These are phyloP conservation scores for Drosophila parthenogenetica DNA, from an alignment of 2,888 invertebrate genomes.

Conservation along the genomic window DNA sequence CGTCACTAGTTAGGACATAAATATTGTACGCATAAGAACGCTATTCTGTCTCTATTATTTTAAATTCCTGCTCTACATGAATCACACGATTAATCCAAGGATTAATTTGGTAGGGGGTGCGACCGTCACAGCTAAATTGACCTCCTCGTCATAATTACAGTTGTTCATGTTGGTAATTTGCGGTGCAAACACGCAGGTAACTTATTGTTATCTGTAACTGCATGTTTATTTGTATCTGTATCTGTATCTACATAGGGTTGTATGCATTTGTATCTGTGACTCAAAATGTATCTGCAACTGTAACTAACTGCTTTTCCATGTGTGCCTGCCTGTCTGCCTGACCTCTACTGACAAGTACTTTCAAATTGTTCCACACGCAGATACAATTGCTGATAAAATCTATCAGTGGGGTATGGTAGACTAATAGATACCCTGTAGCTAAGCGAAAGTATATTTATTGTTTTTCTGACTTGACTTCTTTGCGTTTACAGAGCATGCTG, in stretches of 20 bases:
- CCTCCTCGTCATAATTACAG: slow-evolving; percentile 27
- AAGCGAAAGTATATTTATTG: not conserved
- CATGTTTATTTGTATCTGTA: slow-evolving; percentile 30
- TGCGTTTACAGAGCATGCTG: slow-evolving; percentile 4
- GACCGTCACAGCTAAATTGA: not conserved
- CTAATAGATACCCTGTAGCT: not conserved
- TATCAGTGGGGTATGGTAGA: not conserved
- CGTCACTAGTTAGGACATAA: no score
- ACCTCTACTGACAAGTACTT: slow-evolving; percentile 57
- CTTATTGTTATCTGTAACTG: slow-evolving; percentile 20
- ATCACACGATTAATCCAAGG: no score
- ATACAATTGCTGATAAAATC: slow-evolving; percentile 66
- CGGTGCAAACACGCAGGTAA: slow-evolving; percentile 5
- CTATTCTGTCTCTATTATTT: no score
- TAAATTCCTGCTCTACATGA: no score
- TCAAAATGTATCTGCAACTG: slow-evolving; percentile 19
- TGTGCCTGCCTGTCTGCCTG: slow-evolving; percentile 28
- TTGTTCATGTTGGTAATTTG: slow-evolving; percentile 26
- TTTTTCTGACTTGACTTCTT: not conserved
- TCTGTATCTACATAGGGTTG: slow-evolving; percentile 29
- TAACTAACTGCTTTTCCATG: slow-evolving; percentile 26
- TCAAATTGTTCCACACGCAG: slow-evolving; percentile 59
- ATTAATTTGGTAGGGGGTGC: no score
- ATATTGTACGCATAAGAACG: no score
- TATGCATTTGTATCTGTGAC: slow-evolving; percentile 18